Conservation (phyloP, 2,888 invertebrate species). For the Sphaerophoria rueppellii region DNA sequence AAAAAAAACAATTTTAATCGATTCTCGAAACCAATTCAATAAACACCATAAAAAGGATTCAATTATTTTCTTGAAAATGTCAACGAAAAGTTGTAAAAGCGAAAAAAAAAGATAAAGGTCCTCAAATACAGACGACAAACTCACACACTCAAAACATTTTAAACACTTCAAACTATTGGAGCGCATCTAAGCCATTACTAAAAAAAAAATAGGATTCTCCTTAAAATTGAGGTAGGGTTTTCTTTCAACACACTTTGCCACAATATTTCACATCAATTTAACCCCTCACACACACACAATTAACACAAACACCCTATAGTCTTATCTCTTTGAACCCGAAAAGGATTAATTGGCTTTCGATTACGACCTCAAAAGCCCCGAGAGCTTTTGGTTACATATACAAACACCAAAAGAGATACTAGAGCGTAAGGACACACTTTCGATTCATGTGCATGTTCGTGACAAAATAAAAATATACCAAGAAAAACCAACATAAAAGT, state of each 20-base stretch:
- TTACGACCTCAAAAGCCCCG: conserved; percentile 40
- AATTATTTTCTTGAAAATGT: conserved; percentile 46
- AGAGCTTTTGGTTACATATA: conserved; percentile 1
- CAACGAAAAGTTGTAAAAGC: neutral
- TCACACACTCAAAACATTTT: neutral
- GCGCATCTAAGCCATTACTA: conserved; percentile 6
- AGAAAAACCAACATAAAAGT: neutral
- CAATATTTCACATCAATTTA: conserved; percentile 32
- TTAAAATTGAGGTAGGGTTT: neutral
- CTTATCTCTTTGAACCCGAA: conserved; percentile 29
- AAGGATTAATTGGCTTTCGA: conserved; percentile 57
- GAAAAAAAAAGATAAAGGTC: neutral
- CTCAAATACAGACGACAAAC: neutral
- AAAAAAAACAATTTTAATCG: conserved; percentile 4
- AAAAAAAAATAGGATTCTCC: neutral
- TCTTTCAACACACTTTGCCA: conserved; percentile 37
- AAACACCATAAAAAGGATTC: conserved; percentile 57
- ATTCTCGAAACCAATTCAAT: conserved; percentile 27
- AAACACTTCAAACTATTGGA: conserved; percentile 8
- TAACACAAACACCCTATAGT: too few relatives aligned
- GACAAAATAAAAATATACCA: neutral
- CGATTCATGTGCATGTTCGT: neutral
- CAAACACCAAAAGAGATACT: conserved; percentile 48
- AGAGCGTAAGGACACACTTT: conserved; percentile 31
- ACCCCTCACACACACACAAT: neutral